Evolutionary conservation across 2,113 vertebrate genomes (phyloP), one percentile per base, ranked within the genome.

Genomic region (Elephantulus edwardii): DNA sequence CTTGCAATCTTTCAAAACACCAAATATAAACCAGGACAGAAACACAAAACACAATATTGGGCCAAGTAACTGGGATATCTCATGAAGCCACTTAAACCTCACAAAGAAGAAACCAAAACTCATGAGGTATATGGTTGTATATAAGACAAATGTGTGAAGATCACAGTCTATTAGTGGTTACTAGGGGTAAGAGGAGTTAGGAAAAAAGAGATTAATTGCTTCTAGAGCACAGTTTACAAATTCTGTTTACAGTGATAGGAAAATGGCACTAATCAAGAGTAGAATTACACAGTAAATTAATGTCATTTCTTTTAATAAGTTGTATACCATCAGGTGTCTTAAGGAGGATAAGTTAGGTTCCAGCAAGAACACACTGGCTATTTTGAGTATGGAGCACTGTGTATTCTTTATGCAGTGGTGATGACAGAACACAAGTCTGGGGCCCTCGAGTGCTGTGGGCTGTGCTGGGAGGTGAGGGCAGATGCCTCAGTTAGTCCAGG

Each of bases 401-500:
- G 66, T 33, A 2, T 1, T 48, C 33, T 74, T 44, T 1, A 19
- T 0, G 3, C 8, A 1, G 52, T 8, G 12, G 22, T 58, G 60
- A 38, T 9, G 33, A 10, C 5, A 13, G 24, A 28, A 11, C 35
- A 8, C 10, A 42, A 30, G 22, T 28, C 11, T 26, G 5, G n/a
- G 20, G 46, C 38, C n/a, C 22, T 1, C 4, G 58, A 33, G 33
- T 38, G 13, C 42, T 4, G 26, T 3, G 11, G 35, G 8, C 10
- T 26, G 24, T 66, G 13, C 24, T 28, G 48, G 30, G 30, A 24
- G 19, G n/a, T 4, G 24, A 54, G 44, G 58, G 24, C 2, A 33
- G 13, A 40, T 20, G n/a, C 17, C 14, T 48, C 10, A 58, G 64
- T 62, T 74, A 38, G 48, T 33, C 20, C 33, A 9, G 22, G 26